Evolutionary conservation across 2,113 vertebrate genomes (phyloP), one percentile per base, ranked within the genome.

Genomic region (Symphodus melops): DNA sequence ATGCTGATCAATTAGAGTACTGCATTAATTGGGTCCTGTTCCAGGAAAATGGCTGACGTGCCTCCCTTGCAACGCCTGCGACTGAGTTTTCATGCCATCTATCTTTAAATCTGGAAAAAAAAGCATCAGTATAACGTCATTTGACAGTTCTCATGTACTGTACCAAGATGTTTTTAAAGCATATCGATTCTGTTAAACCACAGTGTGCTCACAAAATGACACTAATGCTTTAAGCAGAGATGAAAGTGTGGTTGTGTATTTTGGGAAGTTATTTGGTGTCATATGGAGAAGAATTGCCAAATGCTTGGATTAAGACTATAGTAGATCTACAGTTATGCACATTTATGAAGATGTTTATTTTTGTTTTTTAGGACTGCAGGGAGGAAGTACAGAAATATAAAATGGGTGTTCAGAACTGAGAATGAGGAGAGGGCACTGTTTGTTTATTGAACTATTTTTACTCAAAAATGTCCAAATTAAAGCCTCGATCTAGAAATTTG

Each of bases 1-100:
- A 88, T 88, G 74, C 72, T 79, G 80, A 92, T 91, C 81, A 86
- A 83, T 92, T 87, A 77, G 77, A 78, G 80, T 48, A 64, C 77
- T 63, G 79, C 80, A 72, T 82, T 88, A 81, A 86, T 83, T 73
- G 8, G 55, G 37, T 37, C 77, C 17, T 79, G 42, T 64, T 61
- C 48, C 25, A 49, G 54, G 55, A 76, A 63, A 68, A 80, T 66
- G 56, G 79, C 68, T 58, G 74, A 63, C 13, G 16, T 48, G 46
- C 51, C 74, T 72, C 48, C 0, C 14, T 62, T 61, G 62, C 60
- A 75, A 75, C 61, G 25, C 39, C 19, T 17, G 72, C 44, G 61
- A 41, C 9, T 44, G 60, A 65, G 39, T 51, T 48, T 14, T 39
- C 60, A 48, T 58, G 64, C 51, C 51, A 1, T 79, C 64, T 51